Evolutionary conservation across 92 coral and sea anemone genomes (phyloP), one percentile per base, ranked within the genome.

Genomic region (Scolanthus callimorphus): DNA sequence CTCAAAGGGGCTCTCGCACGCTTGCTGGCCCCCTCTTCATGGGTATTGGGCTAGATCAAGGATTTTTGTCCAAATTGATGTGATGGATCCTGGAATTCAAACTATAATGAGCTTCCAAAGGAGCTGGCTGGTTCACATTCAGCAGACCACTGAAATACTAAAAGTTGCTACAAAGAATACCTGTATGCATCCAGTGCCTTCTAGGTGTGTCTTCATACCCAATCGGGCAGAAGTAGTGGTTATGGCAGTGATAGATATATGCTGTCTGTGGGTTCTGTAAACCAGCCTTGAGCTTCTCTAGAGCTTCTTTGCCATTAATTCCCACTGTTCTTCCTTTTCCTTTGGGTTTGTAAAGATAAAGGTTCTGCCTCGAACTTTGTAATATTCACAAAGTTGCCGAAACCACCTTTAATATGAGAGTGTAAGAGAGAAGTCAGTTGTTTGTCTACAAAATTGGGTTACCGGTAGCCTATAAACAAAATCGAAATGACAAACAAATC

Each of bases 171-270:
- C n/a, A n/a, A n/a, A n/a, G n/a, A 20, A 3, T 31, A 79, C 90
- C 88, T 80, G 83, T 84, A 84, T 0, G 91, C 91, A 51, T 84
- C 76, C 11, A 73, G 23, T 27, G 91, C 68, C 30, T 84, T 37
- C 15, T 28, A 3, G 91, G 83, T 3, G 91, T 73, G 56, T 84
- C 91, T 25, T 84, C 91, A 47, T 80, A 84, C 17, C 91, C 91
- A 58, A 84, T 75, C 9, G 91, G 91, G 55, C 91, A 84, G 57
- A 84, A 84, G 62, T 84, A 84, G 27, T 84, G 91, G 43, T 84
- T 84, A 65, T 84, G 85, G 29, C 91, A 81, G 74, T 84, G 91
- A 56, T 84, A 84, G 48, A 84, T 80, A 34, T 51, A 74, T 25
- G 91, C 83, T 47, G 75, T 84, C 31, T 80, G 78, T 11, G 87